A percentile compares a stretch with the other conserved stretches of the same genome.
Conservation (phyloP, 1,140 invertebrate genomes). For the Dendroctonus ponderosae region DNA sequence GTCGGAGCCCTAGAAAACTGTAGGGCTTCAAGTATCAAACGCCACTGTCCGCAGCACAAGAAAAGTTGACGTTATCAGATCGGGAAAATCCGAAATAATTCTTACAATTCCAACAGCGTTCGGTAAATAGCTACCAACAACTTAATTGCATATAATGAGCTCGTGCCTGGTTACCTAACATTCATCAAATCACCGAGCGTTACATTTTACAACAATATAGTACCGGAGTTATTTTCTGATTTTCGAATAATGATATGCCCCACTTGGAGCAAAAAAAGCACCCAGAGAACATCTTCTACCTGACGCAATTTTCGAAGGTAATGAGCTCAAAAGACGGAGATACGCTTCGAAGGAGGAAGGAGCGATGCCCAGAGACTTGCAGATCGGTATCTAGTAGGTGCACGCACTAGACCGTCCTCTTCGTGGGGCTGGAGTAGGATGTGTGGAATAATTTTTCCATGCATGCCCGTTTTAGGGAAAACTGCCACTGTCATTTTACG, state of each 20-base stretch:
- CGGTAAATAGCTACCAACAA: too few species aligned
- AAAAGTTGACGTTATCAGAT: too few species aligned
- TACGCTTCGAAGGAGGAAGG: constrained; percentile 1
- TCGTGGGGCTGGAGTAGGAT: constrained; percentile 1
- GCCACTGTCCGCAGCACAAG: too few species aligned
- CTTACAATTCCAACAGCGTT: too few species aligned
- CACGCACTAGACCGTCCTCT: not conserved
- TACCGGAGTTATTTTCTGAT: too few species aligned
- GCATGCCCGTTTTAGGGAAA: constrained; percentile 1
- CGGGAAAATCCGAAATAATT: not conserved
- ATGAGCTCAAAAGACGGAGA: not conserved
- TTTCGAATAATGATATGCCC: too few species aligned
- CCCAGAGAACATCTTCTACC: not conserved
- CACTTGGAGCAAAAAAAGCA: not conserved
- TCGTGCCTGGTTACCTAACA: too few species aligned
- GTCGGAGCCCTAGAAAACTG: too few species aligned
- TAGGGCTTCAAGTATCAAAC: too few species aligned
- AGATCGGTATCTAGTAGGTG: constrained; percentile 1
- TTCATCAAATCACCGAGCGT: too few species aligned
- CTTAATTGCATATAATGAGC: too few species aligned
- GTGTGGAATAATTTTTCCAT: constrained; percentile 15
- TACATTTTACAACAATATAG: too few species aligned
- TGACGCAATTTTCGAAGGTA: constrained; percentile 1
- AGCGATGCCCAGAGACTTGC: not conserved
- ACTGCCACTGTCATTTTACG: constrained; percentile 8